Evolutionary conservation across 2,113 vertebrate genomes (phyloP).

Genomic region (Ctenodactylus gundi): DNA sequence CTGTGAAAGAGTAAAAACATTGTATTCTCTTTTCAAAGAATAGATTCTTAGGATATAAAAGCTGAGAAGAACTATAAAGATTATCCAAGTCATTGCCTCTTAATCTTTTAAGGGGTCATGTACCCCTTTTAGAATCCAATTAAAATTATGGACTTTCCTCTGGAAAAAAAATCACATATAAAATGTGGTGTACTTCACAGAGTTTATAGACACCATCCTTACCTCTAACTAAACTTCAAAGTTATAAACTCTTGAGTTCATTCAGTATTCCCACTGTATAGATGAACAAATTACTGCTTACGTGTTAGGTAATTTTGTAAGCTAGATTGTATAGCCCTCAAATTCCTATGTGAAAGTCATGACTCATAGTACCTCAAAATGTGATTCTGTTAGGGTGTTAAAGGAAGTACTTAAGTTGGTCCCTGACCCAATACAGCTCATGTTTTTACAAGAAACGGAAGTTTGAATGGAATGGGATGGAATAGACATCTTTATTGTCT

Average conservation of each 20-base stretch:
- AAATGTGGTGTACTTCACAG: conserved; percentile 43
- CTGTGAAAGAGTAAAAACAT: conserved; percentile 24
- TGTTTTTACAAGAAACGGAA: background rate
- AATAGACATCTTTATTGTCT: background rate
- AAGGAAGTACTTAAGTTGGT: background rate
- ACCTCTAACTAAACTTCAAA: background rate
- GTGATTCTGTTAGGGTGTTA: background rate
- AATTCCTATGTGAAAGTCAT: background rate
- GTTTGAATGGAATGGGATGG: background rate
- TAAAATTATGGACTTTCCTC: conserved; percentile 44
- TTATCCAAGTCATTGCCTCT: conserved; percentile 48
- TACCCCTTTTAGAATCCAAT: conserved; percentile 44
- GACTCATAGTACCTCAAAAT: background rate
- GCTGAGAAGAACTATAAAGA: conserved; percentile 37
- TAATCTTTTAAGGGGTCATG: conserved; percentile 41
- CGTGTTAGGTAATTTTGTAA: background rate
- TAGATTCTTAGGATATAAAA: conserved; percentile 46
- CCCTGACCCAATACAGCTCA: background rate
- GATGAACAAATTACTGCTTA: conserved; percentile 17
- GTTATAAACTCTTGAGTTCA: background rate
- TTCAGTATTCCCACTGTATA: conserved; percentile 16
- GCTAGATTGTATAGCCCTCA: background rate
- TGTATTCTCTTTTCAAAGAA: conserved; percentile 21
- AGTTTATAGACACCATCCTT: background rate
- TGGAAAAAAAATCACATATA: conserved; percentile 29